Evolutionary conservation across 2,888 invertebrate genomes (phyloP), one percentile per base, ranked within the genome.

Genomic region (Acanthosoma haemorrhoidale): DNA sequence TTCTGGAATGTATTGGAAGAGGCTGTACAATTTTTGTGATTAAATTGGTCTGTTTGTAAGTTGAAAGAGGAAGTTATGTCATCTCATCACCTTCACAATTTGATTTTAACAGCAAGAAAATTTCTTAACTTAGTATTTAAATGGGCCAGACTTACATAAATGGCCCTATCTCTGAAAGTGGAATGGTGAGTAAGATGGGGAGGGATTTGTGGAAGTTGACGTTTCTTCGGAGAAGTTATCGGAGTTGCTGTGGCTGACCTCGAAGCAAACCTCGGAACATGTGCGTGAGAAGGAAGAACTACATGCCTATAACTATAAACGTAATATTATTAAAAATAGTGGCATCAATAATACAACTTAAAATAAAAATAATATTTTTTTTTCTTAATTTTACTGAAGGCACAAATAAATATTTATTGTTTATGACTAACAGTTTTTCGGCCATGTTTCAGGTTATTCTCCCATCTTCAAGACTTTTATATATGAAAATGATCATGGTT

Each of bases 121-220:
- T 36, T 36, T 11, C n/a, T 36, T n/a, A n/a, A n/a, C n/a, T n/a
- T n/a, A n/a, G n/a, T n/a, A n/a, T n/a, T n/a, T n/a, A n/a, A n/a
- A n/a, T n/a, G n/a, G n/a, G n/a, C n/a, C n/a, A 15, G 15, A 71
- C 73, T 70, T 72, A 77, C 77, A 74, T 77, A 76, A 70, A 87
- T 84, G 76, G 88, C 86, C 77, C 89, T 85, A 77, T 89, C 89
- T 77, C 88, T 87, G 74, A 87, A 83, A 64, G 87, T 86, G 76
- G 87, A 82, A 76, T 88, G 87, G 61, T 73, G 72, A 38, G 71
- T 34, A 58, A 73, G 72, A 68, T 70, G 68, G 67, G 78, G 76
- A 67, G 96, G 96, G 80, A 96, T 94, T 83, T 94, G 93, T 75
- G 97, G 97, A 78, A 97, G 86, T 83, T 96, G 96, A 76, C 97